These are phyloP conservation scores for Steinernema carpocapsae DNA, from an alignment of 2,888 invertebrate genomes.

Conservation along the genomic window DNA sequence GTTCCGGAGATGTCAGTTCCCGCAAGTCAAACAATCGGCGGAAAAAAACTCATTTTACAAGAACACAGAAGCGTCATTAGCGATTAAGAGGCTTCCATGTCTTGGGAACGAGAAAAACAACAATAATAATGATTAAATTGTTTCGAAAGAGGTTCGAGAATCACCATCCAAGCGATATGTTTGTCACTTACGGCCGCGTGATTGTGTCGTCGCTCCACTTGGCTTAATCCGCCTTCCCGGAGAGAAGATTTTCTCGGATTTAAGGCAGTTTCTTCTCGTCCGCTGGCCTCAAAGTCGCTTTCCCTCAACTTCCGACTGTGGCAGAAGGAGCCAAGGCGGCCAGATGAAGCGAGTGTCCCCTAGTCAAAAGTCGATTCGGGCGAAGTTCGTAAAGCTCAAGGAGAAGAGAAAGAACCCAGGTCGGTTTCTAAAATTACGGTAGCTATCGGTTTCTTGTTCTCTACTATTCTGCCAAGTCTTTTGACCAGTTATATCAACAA, in stretches of 20 bases:
- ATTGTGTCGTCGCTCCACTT: neutral
- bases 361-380: neutral
- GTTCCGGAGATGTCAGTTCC: too few species aligned
- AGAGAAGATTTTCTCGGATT: neutral
- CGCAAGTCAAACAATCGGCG: too few species aligned
- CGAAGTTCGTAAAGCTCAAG: neutral
- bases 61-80: too few species aligned
- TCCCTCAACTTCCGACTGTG: neutral
- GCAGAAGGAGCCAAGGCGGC: neutral
- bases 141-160: too few species aligned
- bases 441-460: neutral
- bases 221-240: neutral
- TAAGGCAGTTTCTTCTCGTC: neutral
- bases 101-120: too few species aligned
- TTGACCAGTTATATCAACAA: too few species aligned
- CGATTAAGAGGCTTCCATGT: too few species aligned
- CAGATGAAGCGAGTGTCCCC: neutral
- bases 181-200: neutral
- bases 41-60: too few species aligned
- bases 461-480: neutral
- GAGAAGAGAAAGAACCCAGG: neutral
- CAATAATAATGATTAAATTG: too few species aligned
- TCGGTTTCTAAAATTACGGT: neutral
- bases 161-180: neutral
- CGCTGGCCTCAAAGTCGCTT: neutral